Evolutionary conservation across 1,140 invertebrate genomes (phyloP).

Genomic region (Bicyclus anynana): DNA sequence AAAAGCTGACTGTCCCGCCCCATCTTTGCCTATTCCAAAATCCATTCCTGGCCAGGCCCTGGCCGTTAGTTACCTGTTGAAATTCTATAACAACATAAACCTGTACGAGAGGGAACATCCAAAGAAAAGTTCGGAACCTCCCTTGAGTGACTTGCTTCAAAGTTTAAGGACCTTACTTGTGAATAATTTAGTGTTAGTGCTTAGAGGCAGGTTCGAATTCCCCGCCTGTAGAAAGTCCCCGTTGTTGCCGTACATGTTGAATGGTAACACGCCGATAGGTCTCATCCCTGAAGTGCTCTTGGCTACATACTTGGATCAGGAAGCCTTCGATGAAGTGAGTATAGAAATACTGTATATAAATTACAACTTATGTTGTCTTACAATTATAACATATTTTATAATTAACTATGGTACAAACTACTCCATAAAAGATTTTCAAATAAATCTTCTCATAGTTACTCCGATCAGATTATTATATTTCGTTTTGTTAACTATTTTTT

Average conservation of each 20-base stretch:
- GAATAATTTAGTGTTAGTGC: constrained; percentile 66
- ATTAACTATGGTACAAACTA: too few relatives aligned
- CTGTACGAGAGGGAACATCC: constrained; percentile 85
- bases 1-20: constrained; percentile 56
- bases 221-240: constrained; percentile 64
- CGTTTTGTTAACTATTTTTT: too few relatives aligned
- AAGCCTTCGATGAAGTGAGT: constrained; percentile 65
- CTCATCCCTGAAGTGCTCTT: constrained; percentile 66
- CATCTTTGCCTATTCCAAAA: constrained; percentile 55
- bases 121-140: constrained; percentile 81
- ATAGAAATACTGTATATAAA: not conserved
- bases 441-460: too few relatives aligned
- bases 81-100: constrained; percentile 83
- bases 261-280: constrained; percentile 59
- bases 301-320: constrained; percentile 60
- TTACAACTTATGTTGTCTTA: not conserved
- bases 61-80: constrained; percentile 79
- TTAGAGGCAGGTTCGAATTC: constrained; percentile 53
- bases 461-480: too few relatives aligned
- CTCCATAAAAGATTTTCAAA: too few relatives aligned
- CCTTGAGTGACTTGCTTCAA: constrained; percentile 69
- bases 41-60: constrained; percentile 64
- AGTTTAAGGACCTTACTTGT: constrained; percentile 65
- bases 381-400: too few relatives aligned
- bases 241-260: constrained; percentile 63